Percentiles rank a stretch among this genome's conserved stretches.
phyloP scores from a whole-genome alignment of 2,888 invertebrate species.

The Osedax fenrisi region DNA sequence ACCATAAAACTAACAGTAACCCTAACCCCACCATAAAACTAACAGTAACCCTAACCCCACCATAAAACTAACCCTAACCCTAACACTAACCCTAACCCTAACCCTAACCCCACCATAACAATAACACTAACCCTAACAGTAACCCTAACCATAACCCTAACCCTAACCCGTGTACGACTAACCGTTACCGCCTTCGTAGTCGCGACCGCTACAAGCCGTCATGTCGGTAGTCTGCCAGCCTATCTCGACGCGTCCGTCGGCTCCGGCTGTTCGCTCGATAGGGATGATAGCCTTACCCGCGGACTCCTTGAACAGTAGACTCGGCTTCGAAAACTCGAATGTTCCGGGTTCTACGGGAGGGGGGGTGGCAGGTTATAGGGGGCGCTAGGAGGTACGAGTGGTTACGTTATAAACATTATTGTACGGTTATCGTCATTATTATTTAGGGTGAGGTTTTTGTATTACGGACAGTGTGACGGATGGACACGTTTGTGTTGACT shows the following conservation, averaged over 20 bases:
- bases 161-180: constrained; percentile 36
- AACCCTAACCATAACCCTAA: no score
- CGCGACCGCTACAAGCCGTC: constrained; percentile 54
- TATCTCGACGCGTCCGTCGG: constrained; percentile 54
- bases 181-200: constrained; percentile 54
- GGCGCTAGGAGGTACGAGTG: neutral
- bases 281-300: constrained; percentile 52
- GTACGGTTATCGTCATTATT: neutral
- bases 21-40: no score
- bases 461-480: no score
- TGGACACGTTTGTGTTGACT: no score
- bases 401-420: no score
- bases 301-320: constrained; percentile 55
- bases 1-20: no score
- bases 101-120: no score
- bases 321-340: constrained; percentile 55
- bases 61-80: no score
- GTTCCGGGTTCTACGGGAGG: constrained; percentile 54
- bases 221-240: constrained; percentile 56
- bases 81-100: no score
- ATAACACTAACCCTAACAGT: no score
- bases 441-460: no score
- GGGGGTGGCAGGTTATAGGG: neutral
- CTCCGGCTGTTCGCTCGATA: constrained; percentile 53
- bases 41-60: no score